Evolutionary conservation across 2,888 invertebrate species (phyloP).

Genomic region (Neria commutata): DNA sequence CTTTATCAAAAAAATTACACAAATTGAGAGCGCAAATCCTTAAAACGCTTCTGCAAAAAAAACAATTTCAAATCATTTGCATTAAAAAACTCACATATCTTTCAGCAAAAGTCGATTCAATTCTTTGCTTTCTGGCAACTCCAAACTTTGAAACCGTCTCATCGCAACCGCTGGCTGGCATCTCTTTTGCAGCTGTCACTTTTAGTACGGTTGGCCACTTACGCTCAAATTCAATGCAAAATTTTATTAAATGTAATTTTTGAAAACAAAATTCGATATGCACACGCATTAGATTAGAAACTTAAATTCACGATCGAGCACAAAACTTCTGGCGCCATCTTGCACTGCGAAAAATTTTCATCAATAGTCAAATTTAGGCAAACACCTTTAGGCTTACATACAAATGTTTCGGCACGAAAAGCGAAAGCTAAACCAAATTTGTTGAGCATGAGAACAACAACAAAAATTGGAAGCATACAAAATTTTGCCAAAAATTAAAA

Average conservation of each 20-base stretch:
- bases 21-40: neutral
- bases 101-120: too few species aligned
- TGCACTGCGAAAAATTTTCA: slow-evolving; percentile 42
- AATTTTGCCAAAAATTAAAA: slow-evolving; percentile 42
- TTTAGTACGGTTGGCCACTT: too few species aligned
- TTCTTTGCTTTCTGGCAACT: too few species aligned
- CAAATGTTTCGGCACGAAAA: slow-evolving; percentile 33
- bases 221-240: neutral
- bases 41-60: neutral
- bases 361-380: slow-evolving; percentile 57
- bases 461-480: slow-evolving; percentile 32
- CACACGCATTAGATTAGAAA: slow-evolving; percentile 40
- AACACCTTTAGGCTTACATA: slow-evolving; percentile 43
- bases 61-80: neutral
- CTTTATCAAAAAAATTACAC: neutral
- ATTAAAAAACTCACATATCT: neutral
- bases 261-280: slow-evolving; percentile 1
- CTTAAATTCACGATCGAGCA: slow-evolving; percentile 24
- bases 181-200: too few species aligned
- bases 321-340: slow-evolving; percentile 44
- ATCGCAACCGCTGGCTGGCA: too few species aligned
- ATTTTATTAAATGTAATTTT: neutral
- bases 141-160: too few species aligned
- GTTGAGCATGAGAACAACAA: too few species aligned
- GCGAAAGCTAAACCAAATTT: slow-evolving; percentile 35